Conservation (phyloP, 2,888 invertebrate species). For the Lydus trimaculatus region DNA sequence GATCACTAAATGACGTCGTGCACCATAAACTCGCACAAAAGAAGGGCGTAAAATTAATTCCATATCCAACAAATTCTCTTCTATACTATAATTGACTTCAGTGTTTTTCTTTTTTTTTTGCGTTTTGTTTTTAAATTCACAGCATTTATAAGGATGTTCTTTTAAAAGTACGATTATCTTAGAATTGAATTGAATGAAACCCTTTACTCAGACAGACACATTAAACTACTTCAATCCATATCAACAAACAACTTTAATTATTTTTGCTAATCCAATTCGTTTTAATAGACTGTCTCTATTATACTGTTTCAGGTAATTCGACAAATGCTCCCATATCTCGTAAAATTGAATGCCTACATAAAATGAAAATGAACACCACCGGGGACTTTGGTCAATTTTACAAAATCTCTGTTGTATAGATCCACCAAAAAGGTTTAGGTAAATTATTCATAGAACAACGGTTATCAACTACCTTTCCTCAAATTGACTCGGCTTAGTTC, state of each 20-base stretch:
- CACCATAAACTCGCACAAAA: neutral
- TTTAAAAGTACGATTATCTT: neutral
- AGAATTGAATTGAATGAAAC: neutral
- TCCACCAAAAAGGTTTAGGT: slow-evolving; percentile 17
- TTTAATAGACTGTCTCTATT: neutral
- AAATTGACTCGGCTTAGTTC: slow-evolving; percentile 18
- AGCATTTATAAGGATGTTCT: neutral
- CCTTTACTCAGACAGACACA: neutral
- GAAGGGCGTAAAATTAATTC: neutral
- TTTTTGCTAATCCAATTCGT: neutral
- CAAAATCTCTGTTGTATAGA: slow-evolving; percentile 27
- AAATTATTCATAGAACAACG: slow-evolving; percentile 30
- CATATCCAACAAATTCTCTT: neutral
- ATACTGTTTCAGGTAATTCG: slow-evolving; percentile 22
- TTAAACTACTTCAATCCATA: neutral
- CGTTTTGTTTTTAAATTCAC: neutral
- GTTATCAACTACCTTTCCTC: slow-evolving; percentile 23
- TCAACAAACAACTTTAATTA: neutral
- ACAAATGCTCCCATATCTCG: slow-evolving; percentile 26
- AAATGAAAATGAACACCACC: slow-evolving; percentile 34
- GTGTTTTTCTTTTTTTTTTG: neutral
- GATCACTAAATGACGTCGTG: neutral
- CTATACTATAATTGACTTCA: neutral
- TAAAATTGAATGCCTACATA: slow-evolving; percentile 37
- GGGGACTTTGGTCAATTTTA: slow-evolving; percentile 18